Percentiles rank a stretch among this genome's conserved stretches.
phyloP scores from a whole-genome alignment of 1,140 invertebrate genomes.

The Lordiphosa mommai region DNA sequence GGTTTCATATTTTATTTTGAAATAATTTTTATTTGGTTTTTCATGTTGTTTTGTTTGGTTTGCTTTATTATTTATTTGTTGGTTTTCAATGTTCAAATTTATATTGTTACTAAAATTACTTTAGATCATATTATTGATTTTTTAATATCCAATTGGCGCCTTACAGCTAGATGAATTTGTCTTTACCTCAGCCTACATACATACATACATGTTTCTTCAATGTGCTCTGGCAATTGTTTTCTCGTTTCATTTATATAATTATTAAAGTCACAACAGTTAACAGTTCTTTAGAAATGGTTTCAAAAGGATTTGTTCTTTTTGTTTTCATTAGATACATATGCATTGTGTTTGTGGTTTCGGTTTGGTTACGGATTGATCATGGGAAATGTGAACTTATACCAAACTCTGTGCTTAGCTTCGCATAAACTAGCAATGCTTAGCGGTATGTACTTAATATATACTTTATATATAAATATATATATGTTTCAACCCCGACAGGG shows the following conservation, averaged over 20 bases:
- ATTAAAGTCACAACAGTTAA: conserved; percentile 66
- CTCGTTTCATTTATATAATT: conserved; percentile 23
- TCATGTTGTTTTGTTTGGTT: conserved; percentile 22
- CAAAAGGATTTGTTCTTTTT: conserved; percentile 34
- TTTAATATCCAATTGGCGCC: conserved; percentile 44
- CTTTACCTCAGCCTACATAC: conserved; percentile 38
- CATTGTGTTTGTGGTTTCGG: conserved; percentile 5
- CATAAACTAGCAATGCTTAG: too few relatives aligned
- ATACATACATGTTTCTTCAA: conserved; percentile 22
- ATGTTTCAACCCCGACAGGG: too few relatives aligned
- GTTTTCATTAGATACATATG: conserved; percentile 10
- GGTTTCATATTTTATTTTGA: conserved; percentile 46
- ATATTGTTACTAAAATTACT: conserved; percentile 55
- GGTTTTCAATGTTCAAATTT: conserved; percentile 11
- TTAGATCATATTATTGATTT: conserved; percentile 45
- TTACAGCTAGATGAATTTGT: conserved; percentile 40
- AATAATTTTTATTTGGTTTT: conserved; percentile 47
- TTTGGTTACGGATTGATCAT: too few relatives aligned
- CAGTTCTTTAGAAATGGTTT: conserved; percentile 65
- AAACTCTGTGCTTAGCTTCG: too few relatives aligned
- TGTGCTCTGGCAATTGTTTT: conserved; percentile 11
- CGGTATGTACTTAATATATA: too few relatives aligned
- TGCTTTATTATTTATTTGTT: conserved; percentile 5
- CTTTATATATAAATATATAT: too few relatives aligned
- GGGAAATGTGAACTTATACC: too few relatives aligned